Evolutionary conservation across 2,888 invertebrate genomes (phyloP), one percentile per base, ranked within the genome.

Genomic region (Eremobia ochroleuca): DNA sequence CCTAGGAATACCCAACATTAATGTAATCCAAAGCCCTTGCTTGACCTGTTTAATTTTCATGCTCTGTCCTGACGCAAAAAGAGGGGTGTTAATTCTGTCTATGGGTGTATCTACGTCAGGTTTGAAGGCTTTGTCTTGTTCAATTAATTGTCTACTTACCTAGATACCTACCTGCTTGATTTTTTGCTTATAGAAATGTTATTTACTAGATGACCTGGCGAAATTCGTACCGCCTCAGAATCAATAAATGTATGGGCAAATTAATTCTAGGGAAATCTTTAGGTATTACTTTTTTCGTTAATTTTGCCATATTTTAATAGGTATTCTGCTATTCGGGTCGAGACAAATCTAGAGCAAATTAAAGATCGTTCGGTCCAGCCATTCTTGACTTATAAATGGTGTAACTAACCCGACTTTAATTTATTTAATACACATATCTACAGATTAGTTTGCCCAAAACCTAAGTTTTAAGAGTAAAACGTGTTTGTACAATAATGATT

Each of bases 11-110:
- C 40, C 59, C 65, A 66, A 66, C 58, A 73, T 28, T 70, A 78
- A 70, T 52, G 28, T 59, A 80, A 65, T 80, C 28, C 59, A 37
- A 73, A 49, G 34, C 43, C 59, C 80, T 79, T 80, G 78, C 80
- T 79, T 80, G 78, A 80, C 73, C 64, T 52, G 65, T 52, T 73
- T 79, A 21, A 40, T 43, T 75, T 13, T 52, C n/a, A 37, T n/a
- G 8, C 61, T 61, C 18, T 28, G 71, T 52, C 52, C 18, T 28
- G 71, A 61, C 52, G 52, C 58, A 46, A 58, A 55, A 73, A 34
- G 58, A 34, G 21, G 43, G n/a, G 1, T 58, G 34, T 15, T 73
- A 15, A n/a, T 34, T 58, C 1, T 72, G 15, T 43, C 40, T 55
- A 13, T 43, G 18, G 8, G 55, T 73, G 31, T 68, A 55, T 43